These are phyloP conservation scores for Orthosia cruda DNA, from an alignment of 2,888 invertebrate species.

Conservation along the genomic window DNA sequence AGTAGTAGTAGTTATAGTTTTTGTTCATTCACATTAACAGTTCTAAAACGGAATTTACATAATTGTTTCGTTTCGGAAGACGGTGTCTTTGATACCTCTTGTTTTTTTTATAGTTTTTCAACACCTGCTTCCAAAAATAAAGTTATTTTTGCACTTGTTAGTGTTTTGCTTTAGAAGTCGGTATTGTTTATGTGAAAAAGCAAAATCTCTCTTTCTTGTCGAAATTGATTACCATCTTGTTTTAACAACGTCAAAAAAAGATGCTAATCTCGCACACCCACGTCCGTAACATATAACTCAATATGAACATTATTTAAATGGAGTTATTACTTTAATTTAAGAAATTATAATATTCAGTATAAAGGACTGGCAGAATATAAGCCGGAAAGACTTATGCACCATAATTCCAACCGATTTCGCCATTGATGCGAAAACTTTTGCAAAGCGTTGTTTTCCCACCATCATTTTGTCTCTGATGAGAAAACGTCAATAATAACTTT, in stretches of 20 bases:
- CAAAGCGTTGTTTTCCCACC: slow-evolving; percentile 67
- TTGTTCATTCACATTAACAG: slow-evolving; percentile 45
- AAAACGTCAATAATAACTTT: slow-evolving; percentile 66
- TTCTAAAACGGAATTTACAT: slow-evolving; percentile 38
- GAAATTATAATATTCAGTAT: neutral
- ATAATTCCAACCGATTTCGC: slow-evolving; percentile 61
- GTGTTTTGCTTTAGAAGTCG: too few species aligned
- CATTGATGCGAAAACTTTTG: slow-evolving; percentile 61
- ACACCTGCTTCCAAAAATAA: too few species aligned
- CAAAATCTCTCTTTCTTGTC: too few species aligned
- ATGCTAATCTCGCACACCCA: too few species aligned
- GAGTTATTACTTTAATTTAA: too few species aligned
- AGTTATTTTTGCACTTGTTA: too few species aligned
- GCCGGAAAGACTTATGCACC: slow-evolving; percentile 43
- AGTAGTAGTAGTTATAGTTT: slow-evolving; percentile 45
- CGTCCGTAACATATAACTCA: neutral
- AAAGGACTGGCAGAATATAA: slow-evolving; percentile 28
- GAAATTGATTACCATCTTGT: too few species aligned
- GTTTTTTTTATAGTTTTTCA: too few species aligned
- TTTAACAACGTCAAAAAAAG: too few species aligned
- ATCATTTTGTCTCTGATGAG: slow-evolving; percentile 64
- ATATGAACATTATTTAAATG: neutral
- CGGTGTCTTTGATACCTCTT: too few species aligned
- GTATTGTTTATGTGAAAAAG: too few species aligned
- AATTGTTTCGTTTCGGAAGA: slow-evolving; percentile 1